Conservation (phyloP, 2,888 invertebrate genomes). For the Eristalinus aeneus region DNA sequence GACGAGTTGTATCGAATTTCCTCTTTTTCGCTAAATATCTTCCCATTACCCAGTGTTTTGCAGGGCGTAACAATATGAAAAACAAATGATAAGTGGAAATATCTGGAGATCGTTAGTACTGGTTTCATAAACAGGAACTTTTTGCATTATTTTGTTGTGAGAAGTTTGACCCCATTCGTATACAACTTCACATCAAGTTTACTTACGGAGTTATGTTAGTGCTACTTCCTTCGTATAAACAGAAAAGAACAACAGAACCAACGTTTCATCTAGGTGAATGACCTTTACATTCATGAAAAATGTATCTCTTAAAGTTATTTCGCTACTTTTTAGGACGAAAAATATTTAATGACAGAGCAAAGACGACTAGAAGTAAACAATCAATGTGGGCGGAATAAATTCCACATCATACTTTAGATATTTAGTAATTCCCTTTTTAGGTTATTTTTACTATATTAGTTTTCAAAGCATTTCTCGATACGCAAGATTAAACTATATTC, state of each 20-base stretch:
- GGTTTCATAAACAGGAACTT: constrained; percentile 69
- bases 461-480: too few relatives aligned
- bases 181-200: constrained; percentile 61
- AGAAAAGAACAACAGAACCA: constrained; percentile 30
- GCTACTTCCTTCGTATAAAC: constrained; percentile 22
- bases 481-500: too few relatives aligned
- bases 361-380: too few relatives aligned
- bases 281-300: constrained; percentile 54
- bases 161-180: constrained; percentile 69
- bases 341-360: too few relatives aligned
- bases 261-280: constrained; percentile 64
- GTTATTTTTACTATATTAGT: too few relatives aligned
- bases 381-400: too few relatives aligned
- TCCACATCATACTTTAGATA: too few relatives aligned
- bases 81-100: constrained; percentile 64
- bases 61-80: constrained; percentile 40
- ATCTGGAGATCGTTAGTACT: constrained; percentile 66
- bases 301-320: too few relatives aligned
- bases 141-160: constrained; percentile 68
- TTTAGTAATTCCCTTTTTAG: too few relatives aligned
- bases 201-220: constrained; percentile 31
- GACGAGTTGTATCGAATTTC: constrained; percentile 23
- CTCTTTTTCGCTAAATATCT: neutral
- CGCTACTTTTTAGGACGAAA: too few relatives aligned
- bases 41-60: neutral